Conservation (phyloP, 2,888 invertebrate genomes). For the Apodemia duryi region DNA sequence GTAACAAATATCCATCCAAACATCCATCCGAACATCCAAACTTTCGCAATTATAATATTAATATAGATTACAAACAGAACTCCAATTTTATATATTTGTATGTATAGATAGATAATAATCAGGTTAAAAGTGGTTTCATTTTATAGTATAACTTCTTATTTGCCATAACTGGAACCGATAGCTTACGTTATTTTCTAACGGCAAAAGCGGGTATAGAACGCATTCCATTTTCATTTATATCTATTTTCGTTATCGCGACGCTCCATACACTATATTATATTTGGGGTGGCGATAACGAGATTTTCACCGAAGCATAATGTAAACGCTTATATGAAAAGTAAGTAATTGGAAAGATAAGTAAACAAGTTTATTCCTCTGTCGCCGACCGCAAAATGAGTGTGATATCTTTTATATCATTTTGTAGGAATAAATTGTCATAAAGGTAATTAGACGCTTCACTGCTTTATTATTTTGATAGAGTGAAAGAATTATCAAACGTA, state of each 20-base stretch:
- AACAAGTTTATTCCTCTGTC: background rate
- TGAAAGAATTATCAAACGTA: too few species aligned
- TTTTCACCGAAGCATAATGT: slow-evolving; percentile 3
- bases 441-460: background rate
- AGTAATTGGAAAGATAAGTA: background rate
- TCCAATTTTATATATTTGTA: too few species aligned
- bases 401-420: background rate
- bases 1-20: too few species aligned
- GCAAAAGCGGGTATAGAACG: background rate
- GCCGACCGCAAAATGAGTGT: background rate
- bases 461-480: too few species aligned
- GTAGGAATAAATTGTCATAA: background rate
- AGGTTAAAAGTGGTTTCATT: too few species aligned
- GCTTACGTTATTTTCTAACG: too few species aligned
- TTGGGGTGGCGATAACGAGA: background rate
- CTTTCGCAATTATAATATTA: too few species aligned
- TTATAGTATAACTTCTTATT: too few species aligned
- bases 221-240: background rate
- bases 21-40: too few species aligned
- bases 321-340: background rate
- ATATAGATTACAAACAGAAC: too few species aligned
- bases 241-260: background rate
- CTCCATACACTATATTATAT: background rate
- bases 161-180: too few species aligned
- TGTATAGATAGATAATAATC: too few species aligned